phyloP scores from a whole-genome alignment of 2,888 invertebrate species.

The Ernsta delagoae region DNA sequence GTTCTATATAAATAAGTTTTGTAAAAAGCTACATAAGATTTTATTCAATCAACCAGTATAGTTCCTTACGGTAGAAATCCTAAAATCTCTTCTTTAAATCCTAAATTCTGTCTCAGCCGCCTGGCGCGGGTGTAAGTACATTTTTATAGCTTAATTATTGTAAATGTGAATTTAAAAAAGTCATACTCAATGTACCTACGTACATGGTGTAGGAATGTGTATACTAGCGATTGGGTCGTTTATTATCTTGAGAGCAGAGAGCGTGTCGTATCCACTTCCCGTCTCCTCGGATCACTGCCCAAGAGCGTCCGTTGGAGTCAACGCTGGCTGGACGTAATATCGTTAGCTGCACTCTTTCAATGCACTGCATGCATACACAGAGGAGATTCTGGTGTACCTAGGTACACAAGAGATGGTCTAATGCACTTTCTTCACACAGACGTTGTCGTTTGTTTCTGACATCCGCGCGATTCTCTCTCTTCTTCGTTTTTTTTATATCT shows the following conservation, averaged over 20 bases:
- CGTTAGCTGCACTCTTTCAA: conserved; percentile 40
- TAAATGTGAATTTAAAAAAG: conserved; percentile 24
- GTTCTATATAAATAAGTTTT: background rate
- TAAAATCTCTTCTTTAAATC: too few species aligned
- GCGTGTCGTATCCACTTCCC: conserved; percentile 60
- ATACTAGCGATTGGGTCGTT: conserved; percentile 30
- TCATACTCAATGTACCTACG: conserved; percentile 10
- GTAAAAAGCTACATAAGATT: too few species aligned
- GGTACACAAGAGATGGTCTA: too few species aligned
- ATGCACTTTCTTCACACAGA: too few species aligned
- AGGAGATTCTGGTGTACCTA: too few species aligned
- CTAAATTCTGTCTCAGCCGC: too few species aligned
- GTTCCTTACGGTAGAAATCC: too few species aligned
- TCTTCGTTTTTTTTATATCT: too few species aligned
- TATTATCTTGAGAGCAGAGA: conserved; percentile 51
- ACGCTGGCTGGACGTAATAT: conserved; percentile 38
- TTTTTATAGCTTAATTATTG: conserved; percentile 18
- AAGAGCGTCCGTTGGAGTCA: conserved; percentile 53
- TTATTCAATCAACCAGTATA: conserved; percentile 10
- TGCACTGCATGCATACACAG: conserved; percentile 4
- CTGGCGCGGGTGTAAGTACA: too few species aligned
- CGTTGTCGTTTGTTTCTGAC: too few species aligned
- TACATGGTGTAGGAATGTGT: background rate
- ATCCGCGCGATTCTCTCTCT: too few species aligned
- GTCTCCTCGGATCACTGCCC: conserved; percentile 59